A percentile compares a stretch with the other conserved stretches of the same genome.
phyloP scores from a whole-genome alignment of 2,888 invertebrate species.

The Cartodere bifasciata region DNA sequence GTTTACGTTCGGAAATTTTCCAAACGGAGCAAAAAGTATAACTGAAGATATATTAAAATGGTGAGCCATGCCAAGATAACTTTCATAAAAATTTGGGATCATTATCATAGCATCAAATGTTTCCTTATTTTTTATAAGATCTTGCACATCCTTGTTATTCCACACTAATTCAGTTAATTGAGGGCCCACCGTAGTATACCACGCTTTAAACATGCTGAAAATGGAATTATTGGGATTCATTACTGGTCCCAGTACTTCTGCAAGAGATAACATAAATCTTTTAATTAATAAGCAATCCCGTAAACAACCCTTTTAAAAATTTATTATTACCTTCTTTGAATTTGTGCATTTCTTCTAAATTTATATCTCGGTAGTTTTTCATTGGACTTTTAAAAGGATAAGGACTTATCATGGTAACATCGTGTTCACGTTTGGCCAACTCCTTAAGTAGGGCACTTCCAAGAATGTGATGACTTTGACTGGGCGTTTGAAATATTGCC shows the following conservation, averaged over 20 bases:
- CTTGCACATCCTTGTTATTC: constrained; percentile 3
- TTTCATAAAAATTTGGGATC: constrained; percentile 22
- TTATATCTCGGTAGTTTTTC: constrained; percentile 11
- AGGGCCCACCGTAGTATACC: too few relatives aligned
- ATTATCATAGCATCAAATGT: constrained; percentile 21
- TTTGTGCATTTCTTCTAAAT: constrained; percentile 9
- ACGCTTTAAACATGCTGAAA: too few relatives aligned
- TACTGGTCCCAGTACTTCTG: too few relatives aligned
- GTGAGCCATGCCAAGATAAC: constrained; percentile 20
- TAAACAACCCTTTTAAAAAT: too few relatives aligned
- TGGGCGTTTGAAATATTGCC: constrained; percentile 14
- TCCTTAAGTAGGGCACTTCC: constrained; percentile 33
- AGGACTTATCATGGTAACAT: constrained; percentile 36
- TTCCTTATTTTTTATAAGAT: constrained; percentile 9
- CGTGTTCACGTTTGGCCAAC: constrained; percentile 38
- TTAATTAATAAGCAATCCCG: too few relatives aligned
- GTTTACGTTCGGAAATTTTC: too few relatives aligned
- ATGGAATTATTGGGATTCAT: too few relatives aligned
- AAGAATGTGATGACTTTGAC: constrained; percentile 13
- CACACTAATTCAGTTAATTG: constrained; percentile 4
- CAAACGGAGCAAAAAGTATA: constrained; percentile 7
- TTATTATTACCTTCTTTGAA: too few relatives aligned
- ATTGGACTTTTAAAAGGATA: constrained; percentile 8
- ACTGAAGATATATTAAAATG: constrained; percentile 14
- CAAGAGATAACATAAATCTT: too few relatives aligned